Percentiles rank a stretch among this genome's conserved stretches.
These are phyloP conservation scores for Otus scops DNA, from an alignment of 2,797 vertebrate genomes.

Conservation along the genomic window DNA sequence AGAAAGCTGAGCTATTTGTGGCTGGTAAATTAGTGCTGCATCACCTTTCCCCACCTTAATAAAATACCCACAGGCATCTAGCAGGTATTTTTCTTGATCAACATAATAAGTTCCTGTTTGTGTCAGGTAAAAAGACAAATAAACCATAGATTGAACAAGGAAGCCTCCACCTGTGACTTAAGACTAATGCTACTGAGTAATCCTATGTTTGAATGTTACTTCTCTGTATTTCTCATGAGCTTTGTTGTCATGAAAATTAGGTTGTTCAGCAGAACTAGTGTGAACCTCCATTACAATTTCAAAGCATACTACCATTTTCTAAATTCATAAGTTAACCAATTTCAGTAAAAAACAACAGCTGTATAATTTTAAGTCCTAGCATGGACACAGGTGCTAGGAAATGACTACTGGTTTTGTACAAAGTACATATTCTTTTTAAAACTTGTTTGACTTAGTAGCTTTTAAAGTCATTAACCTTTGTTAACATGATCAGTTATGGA, in stretches of 20 bases:
- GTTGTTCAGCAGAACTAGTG: background rate
- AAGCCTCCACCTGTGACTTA: background rate
- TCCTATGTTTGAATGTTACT: background rate
- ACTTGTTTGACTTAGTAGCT: background rate
- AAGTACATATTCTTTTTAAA: background rate
- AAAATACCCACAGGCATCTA: background rate
- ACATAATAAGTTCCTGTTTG: background rate
- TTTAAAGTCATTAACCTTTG: background rate
- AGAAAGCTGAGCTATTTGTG: background rate
- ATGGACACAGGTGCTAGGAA: background rate
- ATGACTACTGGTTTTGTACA: background rate
- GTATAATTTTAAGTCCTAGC: background rate
- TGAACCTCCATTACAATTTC: background rate
- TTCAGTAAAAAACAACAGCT: background rate
- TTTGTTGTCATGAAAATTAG: background rate
- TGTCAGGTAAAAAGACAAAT: background rate
- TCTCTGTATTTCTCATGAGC: background rate
- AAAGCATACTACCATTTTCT: background rate
- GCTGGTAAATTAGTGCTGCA: background rate
- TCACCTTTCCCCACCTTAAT: background rate
- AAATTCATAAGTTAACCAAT: background rate
- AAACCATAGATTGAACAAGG: background rate
- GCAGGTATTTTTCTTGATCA: background rate
- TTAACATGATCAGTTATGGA: background rate
- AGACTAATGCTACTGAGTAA: background rate